Conservation (phyloP, 2,797 vertebrate genomes). For the Manis pentadactyla region DNA sequence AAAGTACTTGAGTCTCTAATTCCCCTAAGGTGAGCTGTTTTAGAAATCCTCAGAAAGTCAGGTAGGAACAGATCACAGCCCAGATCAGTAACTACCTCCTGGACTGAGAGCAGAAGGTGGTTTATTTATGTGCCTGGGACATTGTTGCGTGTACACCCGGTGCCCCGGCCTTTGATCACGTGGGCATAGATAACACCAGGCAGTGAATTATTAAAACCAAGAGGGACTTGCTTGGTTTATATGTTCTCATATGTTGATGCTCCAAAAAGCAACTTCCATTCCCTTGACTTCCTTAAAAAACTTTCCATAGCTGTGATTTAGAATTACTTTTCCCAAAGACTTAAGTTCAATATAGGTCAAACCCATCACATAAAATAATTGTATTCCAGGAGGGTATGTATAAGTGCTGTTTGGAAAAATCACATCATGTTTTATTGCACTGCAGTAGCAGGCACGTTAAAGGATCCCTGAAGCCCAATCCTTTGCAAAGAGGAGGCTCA, state of each 20-base stretch:
- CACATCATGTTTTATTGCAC: slow-evolving; percentile 58
- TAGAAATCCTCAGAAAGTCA: slow-evolving; percentile 67
- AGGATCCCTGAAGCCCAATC: slow-evolving; percentile 8
- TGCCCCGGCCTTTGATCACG: slow-evolving; percentile 34
- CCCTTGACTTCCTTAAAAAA: slow-evolving; percentile 58
- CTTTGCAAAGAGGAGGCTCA: slow-evolving; percentile 22
- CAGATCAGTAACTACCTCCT: slow-evolving; percentile 64
- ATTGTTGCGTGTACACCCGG: neutral
- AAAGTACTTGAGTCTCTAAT: slow-evolving; percentile 26
- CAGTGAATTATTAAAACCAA: slow-evolving; percentile 74
- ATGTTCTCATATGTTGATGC: neutral
- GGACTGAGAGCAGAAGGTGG: slow-evolving; percentile 54
- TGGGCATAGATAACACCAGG: slow-evolving; percentile 33
- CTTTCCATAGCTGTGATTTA: slow-evolving; percentile 65
- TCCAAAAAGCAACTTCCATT: slow-evolving; percentile 52
- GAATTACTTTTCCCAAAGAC: slow-evolving; percentile 59
- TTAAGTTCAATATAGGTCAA: slow-evolving; percentile 69
- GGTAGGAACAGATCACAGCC: slow-evolving; percentile 64
- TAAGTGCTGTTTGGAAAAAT: slow-evolving; percentile 32
- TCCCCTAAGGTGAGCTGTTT: slow-evolving; percentile 70
- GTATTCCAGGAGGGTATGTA: slow-evolving; percentile 32
- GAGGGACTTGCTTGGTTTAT: slow-evolving; percentile 42
- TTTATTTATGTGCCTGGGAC: slow-evolving; percentile 74
- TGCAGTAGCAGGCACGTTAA: slow-evolving; percentile 39
- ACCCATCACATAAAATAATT: slow-evolving; percentile 36